phyloP scores from a whole-genome alignment of 2,797 vertebrate species.

The Chromobotia macracanthus region DNA sequence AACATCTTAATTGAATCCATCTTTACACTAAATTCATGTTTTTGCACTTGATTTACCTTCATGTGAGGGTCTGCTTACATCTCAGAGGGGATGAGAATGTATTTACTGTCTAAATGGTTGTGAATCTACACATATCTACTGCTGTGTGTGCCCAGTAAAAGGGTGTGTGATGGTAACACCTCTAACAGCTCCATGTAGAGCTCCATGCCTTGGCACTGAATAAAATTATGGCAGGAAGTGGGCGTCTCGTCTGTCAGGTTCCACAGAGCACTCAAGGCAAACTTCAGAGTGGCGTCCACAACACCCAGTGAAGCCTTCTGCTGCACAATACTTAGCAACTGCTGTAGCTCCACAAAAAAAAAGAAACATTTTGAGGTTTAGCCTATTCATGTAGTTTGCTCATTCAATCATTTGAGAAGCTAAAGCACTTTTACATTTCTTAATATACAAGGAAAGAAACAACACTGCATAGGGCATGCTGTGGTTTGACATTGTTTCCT shows the following conservation, averaged over 20 bases:
- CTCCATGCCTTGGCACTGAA: constrained; percentile 91
- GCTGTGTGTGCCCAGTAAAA: neutral
- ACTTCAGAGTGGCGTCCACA: constrained; percentile 89
- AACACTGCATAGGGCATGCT: neutral
- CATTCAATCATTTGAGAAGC: too few species aligned
- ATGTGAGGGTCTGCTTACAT: neutral
- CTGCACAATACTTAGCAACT: constrained; percentile 91
- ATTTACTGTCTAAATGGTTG: neutral
- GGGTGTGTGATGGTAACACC: constrained; percentile 69
- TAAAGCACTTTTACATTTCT: too few species aligned
- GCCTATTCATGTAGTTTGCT: neutral
- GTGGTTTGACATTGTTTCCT: too few species aligned
- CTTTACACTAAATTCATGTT: too few species aligned
- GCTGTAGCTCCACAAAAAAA: constrained; percentile 70
- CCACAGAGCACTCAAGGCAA: constrained; percentile 92
- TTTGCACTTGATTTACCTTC: too few species aligned
- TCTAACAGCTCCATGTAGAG: constrained; percentile 93
- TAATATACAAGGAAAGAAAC: too few species aligned
- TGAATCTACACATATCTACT: neutral
- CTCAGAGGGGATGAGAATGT: neutral
- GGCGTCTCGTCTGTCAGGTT: constrained; percentile 94
- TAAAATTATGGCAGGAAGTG: constrained; percentile 86
- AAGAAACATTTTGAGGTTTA: constrained; percentile 1
- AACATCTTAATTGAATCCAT: neutral
- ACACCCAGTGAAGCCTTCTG: constrained; percentile 90